Percentiles rank a stretch among this genome's conserved stretches.
Conservation (phyloP, 2,888 invertebrate genomes). For the Aspidiotus rigidus region DNA sequence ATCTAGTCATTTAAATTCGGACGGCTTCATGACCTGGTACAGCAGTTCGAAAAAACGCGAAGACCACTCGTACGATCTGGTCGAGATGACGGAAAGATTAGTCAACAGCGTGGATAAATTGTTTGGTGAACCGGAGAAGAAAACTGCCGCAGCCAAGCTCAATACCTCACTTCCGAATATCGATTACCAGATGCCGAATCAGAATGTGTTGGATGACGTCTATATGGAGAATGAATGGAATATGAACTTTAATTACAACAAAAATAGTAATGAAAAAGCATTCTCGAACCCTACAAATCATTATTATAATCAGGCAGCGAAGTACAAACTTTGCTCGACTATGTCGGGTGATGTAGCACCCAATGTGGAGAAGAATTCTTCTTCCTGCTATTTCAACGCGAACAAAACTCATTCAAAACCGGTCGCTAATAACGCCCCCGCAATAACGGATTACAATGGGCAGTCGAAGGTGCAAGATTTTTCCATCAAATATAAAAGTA, state of each 20-base stretch:
- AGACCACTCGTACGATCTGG: constrained; percentile 35
- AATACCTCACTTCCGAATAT: neutral
- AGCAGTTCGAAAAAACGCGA: constrained; percentile 22
- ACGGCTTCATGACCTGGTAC: constrained; percentile 23
- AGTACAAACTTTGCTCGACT: too few relatives aligned
- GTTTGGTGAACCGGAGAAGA: constrained; percentile 21
- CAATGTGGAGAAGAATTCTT: constrained; percentile 14
- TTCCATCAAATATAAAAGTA: constrained; percentile 13
- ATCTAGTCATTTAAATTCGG: constrained; percentile 23
- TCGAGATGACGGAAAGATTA: constrained; percentile 36
- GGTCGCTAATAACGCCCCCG: constrained; percentile 13
- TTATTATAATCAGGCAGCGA: too few relatives aligned
- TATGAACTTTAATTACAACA: constrained; percentile 18
- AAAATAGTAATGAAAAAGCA: neutral
- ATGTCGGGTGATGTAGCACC: too few relatives aligned
- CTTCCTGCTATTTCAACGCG: constrained; percentile 21
- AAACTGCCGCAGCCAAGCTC: neutral
- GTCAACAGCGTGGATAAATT: constrained; percentile 35
- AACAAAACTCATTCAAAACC: constrained; percentile 27
- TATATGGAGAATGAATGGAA: constrained; percentile 13
- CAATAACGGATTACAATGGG: neutral
- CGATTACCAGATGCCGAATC: neutral
- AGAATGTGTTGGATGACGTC: neutral
- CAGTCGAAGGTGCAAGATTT: neutral
- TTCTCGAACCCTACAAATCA: too few relatives aligned